These are phyloP conservation scores for Boulengeromyrus knoepffleri DNA, from an alignment of 2,113 vertebrate species.

Conservation along the genomic window DNA sequence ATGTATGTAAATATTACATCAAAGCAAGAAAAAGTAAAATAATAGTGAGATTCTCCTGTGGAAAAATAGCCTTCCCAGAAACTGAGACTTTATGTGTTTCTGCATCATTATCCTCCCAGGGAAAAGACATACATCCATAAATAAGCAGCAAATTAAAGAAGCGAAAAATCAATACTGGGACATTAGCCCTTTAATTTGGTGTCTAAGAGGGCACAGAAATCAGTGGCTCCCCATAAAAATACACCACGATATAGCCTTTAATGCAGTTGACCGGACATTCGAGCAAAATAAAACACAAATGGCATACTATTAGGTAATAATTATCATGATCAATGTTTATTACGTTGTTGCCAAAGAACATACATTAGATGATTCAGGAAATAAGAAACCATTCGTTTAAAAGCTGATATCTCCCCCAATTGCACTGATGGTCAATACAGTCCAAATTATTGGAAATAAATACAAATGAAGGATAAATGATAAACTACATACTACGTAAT, in stretches of 20 bases:
- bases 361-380: not conserved
- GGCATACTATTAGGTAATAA: not conserved
- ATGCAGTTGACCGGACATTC: constrained; percentile 29
- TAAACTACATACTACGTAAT: not conserved
- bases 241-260: constrained; percentile 27
- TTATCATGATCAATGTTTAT: constrained; percentile 9
- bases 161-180: constrained; percentile 52
- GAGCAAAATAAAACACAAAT: constrained; percentile 16
- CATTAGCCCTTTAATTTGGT: constrained; percentile 59
- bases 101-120: constrained; percentile 6
- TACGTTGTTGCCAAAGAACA: not conserved
- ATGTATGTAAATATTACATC: not conserved
- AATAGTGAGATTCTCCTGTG: not conserved
- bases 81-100: not conserved
- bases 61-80: not conserved
- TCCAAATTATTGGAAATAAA: not conserved
- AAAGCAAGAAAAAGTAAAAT: not conserved
- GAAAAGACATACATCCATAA: constrained; percentile 45
- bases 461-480: not conserved
- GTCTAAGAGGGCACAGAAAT: constrained; percentile 44
- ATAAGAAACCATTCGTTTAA: not conserved
- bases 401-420: not conserved
- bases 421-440: not conserved
- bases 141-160: constrained; percentile 58
- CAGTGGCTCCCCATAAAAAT: constrained; percentile 43